Evolutionary conservation across 2,113 vertebrate genomes (phyloP).

Genomic region (Ellobius talpinus): DNA sequence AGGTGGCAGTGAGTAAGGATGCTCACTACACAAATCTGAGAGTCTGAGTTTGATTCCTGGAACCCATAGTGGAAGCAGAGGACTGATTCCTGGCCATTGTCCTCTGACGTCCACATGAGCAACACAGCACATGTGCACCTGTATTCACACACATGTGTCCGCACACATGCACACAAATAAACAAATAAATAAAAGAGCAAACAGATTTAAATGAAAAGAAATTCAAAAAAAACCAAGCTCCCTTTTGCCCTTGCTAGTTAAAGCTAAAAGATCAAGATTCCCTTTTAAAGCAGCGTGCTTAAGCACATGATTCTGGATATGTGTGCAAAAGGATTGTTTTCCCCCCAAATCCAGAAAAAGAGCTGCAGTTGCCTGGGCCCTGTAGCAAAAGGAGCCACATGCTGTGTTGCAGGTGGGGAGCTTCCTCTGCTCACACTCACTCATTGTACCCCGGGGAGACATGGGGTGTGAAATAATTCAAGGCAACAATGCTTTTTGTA

Average conservation of each 20-base stretch:
- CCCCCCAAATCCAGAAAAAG: conserved; percentile 34
- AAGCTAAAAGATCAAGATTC: neutral
- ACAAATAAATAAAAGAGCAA: no score
- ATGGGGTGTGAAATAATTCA: conserved; percentile 50
- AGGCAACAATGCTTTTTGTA: conserved; percentile 53
- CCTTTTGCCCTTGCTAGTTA: conserved; percentile 34
- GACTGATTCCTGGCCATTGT: no score
- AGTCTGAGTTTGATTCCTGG: neutral
- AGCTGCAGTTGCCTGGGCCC: neutral
- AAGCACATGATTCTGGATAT: neutral
- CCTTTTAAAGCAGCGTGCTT: neutral
- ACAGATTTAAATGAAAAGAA: neutral
- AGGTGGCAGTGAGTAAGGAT: neutral
- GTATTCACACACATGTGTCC: no score
- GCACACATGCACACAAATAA: neutral
- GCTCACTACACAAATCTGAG: neutral
- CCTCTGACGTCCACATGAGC: no score
- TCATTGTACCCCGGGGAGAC: conserved; percentile 14
- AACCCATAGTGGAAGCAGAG: no score
- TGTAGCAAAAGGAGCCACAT: conserved; percentile 33
- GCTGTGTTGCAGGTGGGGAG: conserved; percentile 43
- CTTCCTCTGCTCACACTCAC: conserved; percentile 48
- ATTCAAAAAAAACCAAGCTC: neutral
- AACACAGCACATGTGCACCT: neutral
- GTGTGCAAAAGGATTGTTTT: conserved; percentile 12